These are phyloP conservation scores for Chloroclystis v-ata DNA, from an alignment of 2,888 invertebrate species.

Conservation along the genomic window DNA sequence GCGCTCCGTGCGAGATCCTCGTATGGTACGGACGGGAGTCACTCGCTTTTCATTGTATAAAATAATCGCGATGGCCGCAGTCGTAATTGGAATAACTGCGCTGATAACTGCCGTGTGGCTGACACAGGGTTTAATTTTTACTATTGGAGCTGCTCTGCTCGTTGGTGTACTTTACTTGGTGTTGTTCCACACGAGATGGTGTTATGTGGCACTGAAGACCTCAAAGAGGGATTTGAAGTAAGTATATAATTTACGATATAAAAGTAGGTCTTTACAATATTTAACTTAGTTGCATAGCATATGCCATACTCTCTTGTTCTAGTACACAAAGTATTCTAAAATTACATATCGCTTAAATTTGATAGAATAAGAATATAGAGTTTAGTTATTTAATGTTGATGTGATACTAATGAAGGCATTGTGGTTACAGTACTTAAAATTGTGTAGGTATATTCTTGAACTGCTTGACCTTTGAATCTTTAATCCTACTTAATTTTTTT, in stretches of 20 bases:
- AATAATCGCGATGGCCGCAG: constrained; percentile 63
- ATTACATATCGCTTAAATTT: too few species aligned
- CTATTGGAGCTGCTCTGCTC: constrained; percentile 79
- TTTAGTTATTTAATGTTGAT: too few species aligned
- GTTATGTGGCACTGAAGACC: constrained; percentile 86
- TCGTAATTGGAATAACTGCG: constrained; percentile 57
- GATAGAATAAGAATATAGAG: too few species aligned
- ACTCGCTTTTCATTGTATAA: constrained; percentile 72
- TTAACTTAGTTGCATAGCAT: too few species aligned
- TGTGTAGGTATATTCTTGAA: too few species aligned
- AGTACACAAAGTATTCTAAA: too few species aligned
- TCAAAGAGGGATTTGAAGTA: constrained; percentile 85
- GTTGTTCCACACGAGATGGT: constrained; percentile 85
- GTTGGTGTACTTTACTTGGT: constrained; percentile 80
- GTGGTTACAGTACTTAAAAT: too few species aligned
- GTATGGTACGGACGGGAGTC: constrained; percentile 47
- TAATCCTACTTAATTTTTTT: too few species aligned
- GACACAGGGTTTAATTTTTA: constrained; percentile 80
- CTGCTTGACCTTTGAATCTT: too few species aligned
- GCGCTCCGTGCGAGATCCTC: constrained; percentile 27
- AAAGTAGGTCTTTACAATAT: too few species aligned
- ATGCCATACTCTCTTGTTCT: too few species aligned
- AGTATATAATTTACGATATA: constrained; percentile 36
- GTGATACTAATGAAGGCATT: too few species aligned
- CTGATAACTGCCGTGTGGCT: constrained; percentile 67